Evolutionary conservation across 2,797 vertebrate genomes (phyloP).

Genomic region (Psittacula derbiana): DNA sequence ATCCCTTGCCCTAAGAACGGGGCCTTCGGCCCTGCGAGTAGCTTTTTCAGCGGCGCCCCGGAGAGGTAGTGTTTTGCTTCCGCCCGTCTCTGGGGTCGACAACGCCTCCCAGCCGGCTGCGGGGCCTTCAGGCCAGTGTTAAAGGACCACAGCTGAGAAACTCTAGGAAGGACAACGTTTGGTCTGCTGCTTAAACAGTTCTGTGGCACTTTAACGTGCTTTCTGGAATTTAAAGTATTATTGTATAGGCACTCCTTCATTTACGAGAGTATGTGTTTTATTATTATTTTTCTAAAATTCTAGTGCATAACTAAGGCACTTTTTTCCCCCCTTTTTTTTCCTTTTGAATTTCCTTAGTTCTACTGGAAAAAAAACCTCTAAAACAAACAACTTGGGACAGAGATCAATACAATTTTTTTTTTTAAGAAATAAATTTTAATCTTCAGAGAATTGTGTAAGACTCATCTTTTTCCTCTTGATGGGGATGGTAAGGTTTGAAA

Average conservation of each 20-base stretch:
- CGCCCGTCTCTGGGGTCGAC: background rate
- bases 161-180: rapidly evolving
- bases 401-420: background rate
- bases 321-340: background rate
- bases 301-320: background rate
- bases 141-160: rapidly evolving
- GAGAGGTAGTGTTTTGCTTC: background rate
- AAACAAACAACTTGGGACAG: background rate
- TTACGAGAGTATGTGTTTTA: background rate
- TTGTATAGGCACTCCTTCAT: background rate
- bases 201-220: background rate
- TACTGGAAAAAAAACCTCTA: background rate
- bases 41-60: background rate
- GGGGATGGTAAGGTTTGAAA: background rate
- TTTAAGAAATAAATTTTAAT: background rate
- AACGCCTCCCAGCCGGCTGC: rapidly evolving
- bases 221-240: background rate
- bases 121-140: rapidly evolving
- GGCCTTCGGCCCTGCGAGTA: background rate
- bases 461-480: background rate
- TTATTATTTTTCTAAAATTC: background rate
- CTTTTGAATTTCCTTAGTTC: background rate
- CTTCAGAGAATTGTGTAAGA: background rate
- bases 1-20: rapidly evolving
- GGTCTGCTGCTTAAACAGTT: rapidly evolving